Base-by-base conservation (phyloP, 2,888 invertebrate genomes). In the Tethea ocularis region DNA sequence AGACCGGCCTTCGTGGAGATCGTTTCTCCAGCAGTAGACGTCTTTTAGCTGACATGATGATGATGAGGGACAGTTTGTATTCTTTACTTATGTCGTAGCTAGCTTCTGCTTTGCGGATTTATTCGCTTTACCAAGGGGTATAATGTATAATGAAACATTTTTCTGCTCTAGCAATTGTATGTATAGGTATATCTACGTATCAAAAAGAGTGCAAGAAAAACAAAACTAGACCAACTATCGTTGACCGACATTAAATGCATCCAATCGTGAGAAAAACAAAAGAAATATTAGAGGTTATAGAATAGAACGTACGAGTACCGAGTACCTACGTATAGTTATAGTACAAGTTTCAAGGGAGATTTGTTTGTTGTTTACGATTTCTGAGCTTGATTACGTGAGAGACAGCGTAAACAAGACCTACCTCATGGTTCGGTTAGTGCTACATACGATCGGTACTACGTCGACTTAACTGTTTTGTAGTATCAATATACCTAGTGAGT, bases 351-450 rank as follows among this genome's bases (percentile, higher is more conserved):
- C 20, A 46, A 17, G 46, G 46, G 7, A 20, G 46, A 46, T 46
- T 46, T 46, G 46, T 46, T 46, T 46, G 46, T 46, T 46, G 20
- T 46, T 46, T 46, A 46, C 46, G 20, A 46, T 46, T 20, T 46
- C 20, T 46, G 46, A 46, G 46, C 46, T 46, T 46, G 46, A 46
- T 46, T 46, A 46, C 7, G 46, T 46, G 20, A 46, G 46, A 10
- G 20, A 46, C 41, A 20, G 8, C 46, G 46, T 46, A 46, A 46
- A 46, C 46, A 46, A 46, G 46, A 46, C 46, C 17, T 41, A 17
- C 17, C 46, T 46, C 46, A n/a, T 20, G 7, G 46, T 20, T 20
- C 10, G 1, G 46, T 2, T 46, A 46, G 46, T n/a, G 17, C n/a
- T 46, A 3, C 20, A 7, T 2, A 26, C 26, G 17, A 20, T 46